These are phyloP conservation scores for Drosophila serrata DNA, from an alignment of 1,140 invertebrate genomes.

Conservation along the genomic window DNA sequence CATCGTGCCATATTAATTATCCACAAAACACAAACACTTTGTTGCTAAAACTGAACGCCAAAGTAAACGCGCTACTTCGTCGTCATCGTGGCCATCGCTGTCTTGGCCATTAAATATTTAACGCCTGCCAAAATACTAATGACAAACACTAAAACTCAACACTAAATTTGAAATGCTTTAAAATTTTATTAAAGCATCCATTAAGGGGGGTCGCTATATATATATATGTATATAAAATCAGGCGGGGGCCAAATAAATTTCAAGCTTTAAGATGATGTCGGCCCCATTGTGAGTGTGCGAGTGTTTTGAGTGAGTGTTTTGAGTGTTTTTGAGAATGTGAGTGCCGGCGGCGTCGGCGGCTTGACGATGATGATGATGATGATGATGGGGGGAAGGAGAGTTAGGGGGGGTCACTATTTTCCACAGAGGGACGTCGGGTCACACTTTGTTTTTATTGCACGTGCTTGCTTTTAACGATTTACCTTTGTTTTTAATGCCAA, in stretches of 20 bases:
- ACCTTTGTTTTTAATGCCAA: constrained; percentile 28
- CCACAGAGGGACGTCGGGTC: constrained; percentile 33
- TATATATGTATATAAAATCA: constrained; percentile 65
- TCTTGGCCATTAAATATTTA: constrained; percentile 77
- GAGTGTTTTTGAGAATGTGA: constrained; percentile 1
- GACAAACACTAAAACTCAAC: constrained; percentile 78
- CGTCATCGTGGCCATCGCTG: constrained; percentile 13
- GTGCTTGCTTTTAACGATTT: constrained; percentile 62
- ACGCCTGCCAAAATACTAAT: constrained; percentile 81
- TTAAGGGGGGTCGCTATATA: constrained; percentile 52
- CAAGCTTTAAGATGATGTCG: constrained; percentile 66
- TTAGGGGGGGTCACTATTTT: constrained; percentile 40
- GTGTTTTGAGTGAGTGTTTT: constrained; percentile 24
- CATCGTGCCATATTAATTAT: constrained; percentile 71
- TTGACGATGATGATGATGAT: constrained; percentile 4
- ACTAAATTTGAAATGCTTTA: constrained; percentile 79
- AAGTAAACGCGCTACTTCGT: constrained; percentile 1
- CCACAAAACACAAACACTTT: constrained; percentile 76
- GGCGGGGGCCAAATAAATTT: constrained; percentile 74
- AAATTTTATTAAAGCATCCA: constrained; percentile 82
- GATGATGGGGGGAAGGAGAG: neutral
- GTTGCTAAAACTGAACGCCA: constrained; percentile 54
- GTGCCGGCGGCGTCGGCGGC: constrained; percentile 25
- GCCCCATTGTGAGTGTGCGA: constrained; percentile 9
- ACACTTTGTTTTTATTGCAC: constrained; percentile 77